These are phyloP conservation scores for Oncorhynchus clarkii DNA, from an alignment of 2,113 vertebrate species.

Conservation along the genomic window DNA sequence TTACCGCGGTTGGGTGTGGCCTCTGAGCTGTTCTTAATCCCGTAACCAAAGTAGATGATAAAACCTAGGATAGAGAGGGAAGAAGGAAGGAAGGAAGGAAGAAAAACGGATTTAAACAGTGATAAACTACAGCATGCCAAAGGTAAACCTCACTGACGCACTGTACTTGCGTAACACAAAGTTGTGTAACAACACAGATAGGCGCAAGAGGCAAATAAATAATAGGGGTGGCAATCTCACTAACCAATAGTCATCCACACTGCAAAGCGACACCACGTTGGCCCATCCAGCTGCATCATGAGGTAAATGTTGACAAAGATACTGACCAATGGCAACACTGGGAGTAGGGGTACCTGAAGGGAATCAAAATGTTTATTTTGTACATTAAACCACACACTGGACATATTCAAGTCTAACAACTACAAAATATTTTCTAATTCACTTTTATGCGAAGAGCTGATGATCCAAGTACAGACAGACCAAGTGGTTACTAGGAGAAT, in stretches of 20 bases:
- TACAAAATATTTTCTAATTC: neutral
- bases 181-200: neutral
- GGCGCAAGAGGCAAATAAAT: neutral
- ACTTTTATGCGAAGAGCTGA: neutral
- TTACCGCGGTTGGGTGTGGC: slow-evolving; percentile 44
- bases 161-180: neutral
- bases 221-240: slow-evolving; percentile 13
- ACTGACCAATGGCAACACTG: slow-evolving; percentile 86
- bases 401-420: too few species aligned
- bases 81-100: neutral
- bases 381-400: neutral
- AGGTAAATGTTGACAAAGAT: slow-evolving; percentile 93
- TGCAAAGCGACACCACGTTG: slow-evolving; percentile 85
- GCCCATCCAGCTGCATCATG: slow-evolving; percentile 88
- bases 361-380: neutral
- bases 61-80: slow-evolving; percentile 74
- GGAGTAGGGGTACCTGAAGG: slow-evolving; percentile 86
- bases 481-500: too few species aligned
- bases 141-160: neutral
- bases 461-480: neutral
- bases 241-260: slow-evolving; percentile 89
- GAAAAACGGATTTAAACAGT: too few species aligned
- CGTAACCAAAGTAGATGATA: slow-evolving; percentile 87
- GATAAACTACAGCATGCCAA: neutral
- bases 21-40: slow-evolving; percentile 84